Evolutionary conservation across 2,113 vertebrate species (phyloP), one percentile per base, ranked within the genome.

Genomic region (Capricornis sumatraensis): DNA sequence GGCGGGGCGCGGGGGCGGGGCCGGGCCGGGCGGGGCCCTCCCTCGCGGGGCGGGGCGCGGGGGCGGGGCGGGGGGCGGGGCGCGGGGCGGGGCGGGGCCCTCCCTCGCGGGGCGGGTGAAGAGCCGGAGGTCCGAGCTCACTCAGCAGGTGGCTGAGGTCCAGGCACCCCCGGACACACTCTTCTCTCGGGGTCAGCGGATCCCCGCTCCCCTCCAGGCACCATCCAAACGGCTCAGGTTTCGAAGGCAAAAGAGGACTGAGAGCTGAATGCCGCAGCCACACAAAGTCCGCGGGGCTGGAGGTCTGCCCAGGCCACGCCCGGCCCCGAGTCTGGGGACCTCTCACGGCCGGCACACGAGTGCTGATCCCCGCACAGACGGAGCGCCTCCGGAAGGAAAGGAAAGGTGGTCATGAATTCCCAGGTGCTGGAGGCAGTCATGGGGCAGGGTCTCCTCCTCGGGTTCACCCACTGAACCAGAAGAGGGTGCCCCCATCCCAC

Each of bases 301-400:
- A 3, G 0, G 50, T 25, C 67, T 79, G 15, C 50, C 21, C 7
- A 21, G 40, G 30, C 47, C 27, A 3, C 2, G 3, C n/a, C 43
- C 1, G 27, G 23, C 6, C 3, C 53, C 36, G 17, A 15, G 45
- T 55, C 2, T 4, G 5, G 76, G 2, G 25, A 11, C 47, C 23
- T 30, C 36, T 25, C 5, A 3, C 16, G 7, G 47, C 57, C 9
- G 11, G 47, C 33, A 58, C 67, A 25, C 6, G 6, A 14, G 19
- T 2, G 25, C 28, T 43, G 57, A 14, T 55, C 7, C 9, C 17
- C 36, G 17, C 33, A 21, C 4, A 0, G 55, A 10, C 16, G 1
- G 0, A 6, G 67, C 3, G 0, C 76, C 43, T 23, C 2, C 14
- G 92, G 74, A n/a, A 9, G 58, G 28, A 13, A 79, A 28, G 30